Evolutionary conservation across 2,888 invertebrate genomes (phyloP), one percentile per base, ranked within the genome.

Genomic region (Myathropa florea): DNA sequence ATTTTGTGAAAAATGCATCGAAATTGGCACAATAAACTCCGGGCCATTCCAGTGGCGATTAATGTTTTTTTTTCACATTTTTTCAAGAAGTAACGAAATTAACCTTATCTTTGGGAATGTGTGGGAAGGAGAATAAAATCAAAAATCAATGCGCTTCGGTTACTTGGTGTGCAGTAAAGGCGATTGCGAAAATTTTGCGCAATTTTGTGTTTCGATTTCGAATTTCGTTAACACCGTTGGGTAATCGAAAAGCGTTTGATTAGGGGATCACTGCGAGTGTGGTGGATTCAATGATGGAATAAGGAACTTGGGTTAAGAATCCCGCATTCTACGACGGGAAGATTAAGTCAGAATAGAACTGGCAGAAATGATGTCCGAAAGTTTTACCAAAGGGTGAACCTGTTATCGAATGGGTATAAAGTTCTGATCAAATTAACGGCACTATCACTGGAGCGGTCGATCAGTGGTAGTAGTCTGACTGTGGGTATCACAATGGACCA

Each of bases 11-110:
- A 68, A 67, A 46, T 53, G 23, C 18, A n/a, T 21, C 36, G 10
- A 71, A 79, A 79, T 65, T 79, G 65, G 79, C 59, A 65, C 79
- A 79, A 79, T 28, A 72, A 79, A 72, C 79, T 64, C 30, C 14
- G 14, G 71, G 78, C 57, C 64, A 78, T 71, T 78, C 53, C 63
- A 78, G 70, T 70, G 63, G 60, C 53, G 60, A 30, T 53, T 60
- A 12, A 18, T 21, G 39, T 75, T 4, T 46, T 53, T 12, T 33
- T 33, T 18, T 26, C 28, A 3, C 24, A 23, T 0, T 12, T 55
- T 55, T 55, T 10, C 57, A 18, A 57, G 57, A 14, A 23, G 46
- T 46, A 46, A 46, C 46, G 46, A 46, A 46, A 18, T 46, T 46
- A 46, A 46, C 46, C 46, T 46, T 46, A 46, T 46, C 46, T 46